phyloP scores from a whole-genome alignment of 1,140 invertebrate genomes.

The Globodera ellingtonae region DNA sequence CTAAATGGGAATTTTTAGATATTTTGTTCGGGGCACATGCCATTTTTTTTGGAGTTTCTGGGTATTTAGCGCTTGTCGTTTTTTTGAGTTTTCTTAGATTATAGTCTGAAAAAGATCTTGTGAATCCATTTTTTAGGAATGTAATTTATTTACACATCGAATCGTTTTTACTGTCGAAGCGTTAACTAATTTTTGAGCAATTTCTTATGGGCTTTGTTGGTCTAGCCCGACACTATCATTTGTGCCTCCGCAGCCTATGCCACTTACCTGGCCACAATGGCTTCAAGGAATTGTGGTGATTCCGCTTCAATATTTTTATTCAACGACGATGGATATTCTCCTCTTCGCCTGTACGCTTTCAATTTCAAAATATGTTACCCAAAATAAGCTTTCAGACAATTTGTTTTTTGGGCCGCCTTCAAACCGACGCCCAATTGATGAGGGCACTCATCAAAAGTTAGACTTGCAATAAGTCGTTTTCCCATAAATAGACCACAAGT shows the following conservation, averaged over 20 bases:
- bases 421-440: background rate
- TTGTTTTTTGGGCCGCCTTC: constrained; percentile 7
- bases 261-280: constrained; percentile 14
- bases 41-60: no score
- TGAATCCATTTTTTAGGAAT: no score
- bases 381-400: constrained; percentile 5
- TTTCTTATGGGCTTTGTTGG: background rate
- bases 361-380: background rate
- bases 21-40: no score
- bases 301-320: constrained; percentile 11
- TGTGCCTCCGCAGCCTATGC: background rate
- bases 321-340: constrained; percentile 1
- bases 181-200: background rate
- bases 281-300: constrained; percentile 3
- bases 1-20: no score
- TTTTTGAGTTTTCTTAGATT: no score
- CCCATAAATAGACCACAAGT: background rate
- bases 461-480: background rate
- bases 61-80: background rate
- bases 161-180: background rate
- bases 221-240: background rate
- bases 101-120: no score
- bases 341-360: constrained; percentile 16
- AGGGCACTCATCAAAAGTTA: background rate
- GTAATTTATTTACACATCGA: no score